phyloP scores from a whole-genome alignment of 2,888 invertebrate genomes.

The Pyrrhia umbra region DNA sequence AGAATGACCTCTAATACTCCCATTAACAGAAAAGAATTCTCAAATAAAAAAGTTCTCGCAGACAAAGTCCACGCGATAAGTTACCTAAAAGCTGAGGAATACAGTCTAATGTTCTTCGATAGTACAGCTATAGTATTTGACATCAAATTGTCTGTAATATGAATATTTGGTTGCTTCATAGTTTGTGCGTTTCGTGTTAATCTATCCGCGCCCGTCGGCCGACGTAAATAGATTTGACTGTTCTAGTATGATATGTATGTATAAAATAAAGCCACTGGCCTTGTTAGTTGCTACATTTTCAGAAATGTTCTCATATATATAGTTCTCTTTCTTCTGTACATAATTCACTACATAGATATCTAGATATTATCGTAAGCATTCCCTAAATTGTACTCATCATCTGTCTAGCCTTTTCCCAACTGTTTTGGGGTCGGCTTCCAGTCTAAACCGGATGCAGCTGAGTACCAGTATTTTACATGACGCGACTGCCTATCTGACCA shows the following conservation, averaged over 20 bases:
- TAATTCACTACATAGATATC: no score
- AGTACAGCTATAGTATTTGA: constrained; percentile 35
- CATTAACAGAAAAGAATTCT: constrained; percentile 45
- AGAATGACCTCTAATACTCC: constrained; percentile 39
- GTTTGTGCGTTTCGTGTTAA: constrained; percentile 56
- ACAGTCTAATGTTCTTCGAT: constrained; percentile 15
- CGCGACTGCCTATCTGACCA: no score
- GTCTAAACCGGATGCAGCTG: no score
- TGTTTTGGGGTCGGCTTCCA: no score
- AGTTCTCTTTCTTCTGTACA: no score
- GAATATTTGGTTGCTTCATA: constrained; percentile 63
- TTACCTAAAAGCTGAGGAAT: not conserved
- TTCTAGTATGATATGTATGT: constrained; percentile 23
- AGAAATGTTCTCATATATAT: constrained; percentile 2
- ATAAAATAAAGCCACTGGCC: constrained; percentile 30
- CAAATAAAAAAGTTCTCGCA: constrained; percentile 43
- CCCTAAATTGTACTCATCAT: no score
- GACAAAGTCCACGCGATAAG: constrained; percentile 5
- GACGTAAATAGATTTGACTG: constrained; percentile 57
- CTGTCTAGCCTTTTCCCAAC: no score
- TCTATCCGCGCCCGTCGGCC: constrained; percentile 48
- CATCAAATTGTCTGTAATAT: constrained; percentile 59
- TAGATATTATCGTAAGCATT: no score
- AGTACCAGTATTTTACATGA: no score
- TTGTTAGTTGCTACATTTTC: constrained; percentile 19